Base-by-base conservation (phyloP, 2,797 vertebrate genomes). In the Hydrocynus forskahlii region DNA sequence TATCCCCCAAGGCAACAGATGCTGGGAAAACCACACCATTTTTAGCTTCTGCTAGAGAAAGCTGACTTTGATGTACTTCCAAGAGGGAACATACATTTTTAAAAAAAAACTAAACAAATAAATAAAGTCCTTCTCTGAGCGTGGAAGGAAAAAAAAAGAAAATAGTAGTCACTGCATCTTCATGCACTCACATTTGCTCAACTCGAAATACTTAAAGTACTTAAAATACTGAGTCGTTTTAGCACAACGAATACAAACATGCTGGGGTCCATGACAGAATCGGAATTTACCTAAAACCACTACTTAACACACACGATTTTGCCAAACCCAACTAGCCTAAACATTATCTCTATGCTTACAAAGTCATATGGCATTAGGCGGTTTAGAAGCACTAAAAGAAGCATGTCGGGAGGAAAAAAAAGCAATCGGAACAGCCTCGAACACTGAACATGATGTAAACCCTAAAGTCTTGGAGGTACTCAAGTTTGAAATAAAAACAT, bases 81-180 rank as follows among this genome's bases (percentile, higher is more conserved):
- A 74, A 74, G 38, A 69, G 40, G 35, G 19, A 52, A 43, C 40
- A 35, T 19, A 67, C 43, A 14, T 63, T n/a, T n/a, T n/a, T 48
- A 73, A 66, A 43, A 40, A 66, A 72, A 52, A 52, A 52, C 23
- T 62, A 77, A 40, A 70, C 7, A 66, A 63, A 74, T 21, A 70
- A 67, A 76, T 17, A 35, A 52, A 55, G 9, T 17, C 21, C 66
- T 14, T 67, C 23, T 38, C 23, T 52, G 52, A 75, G 16, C 8
- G 6, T 69, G 5, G 62, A 43, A 71, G n/a, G 25, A 67, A 21
- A 64, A 54, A 25, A 25, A 50, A 72, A 76, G 74, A 40, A 69
- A 21, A 70, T 64, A 79, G 86, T 88, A 89, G 84, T 86, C 89
- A 92, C 88, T 81, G 87, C 91, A 92, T 81, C 86, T 75, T 88